Evolutionary conservation across 2,888 invertebrate species (phyloP), one percentile per base, ranked within the genome.

Genomic region (Drosophila maculinotata): DNA sequence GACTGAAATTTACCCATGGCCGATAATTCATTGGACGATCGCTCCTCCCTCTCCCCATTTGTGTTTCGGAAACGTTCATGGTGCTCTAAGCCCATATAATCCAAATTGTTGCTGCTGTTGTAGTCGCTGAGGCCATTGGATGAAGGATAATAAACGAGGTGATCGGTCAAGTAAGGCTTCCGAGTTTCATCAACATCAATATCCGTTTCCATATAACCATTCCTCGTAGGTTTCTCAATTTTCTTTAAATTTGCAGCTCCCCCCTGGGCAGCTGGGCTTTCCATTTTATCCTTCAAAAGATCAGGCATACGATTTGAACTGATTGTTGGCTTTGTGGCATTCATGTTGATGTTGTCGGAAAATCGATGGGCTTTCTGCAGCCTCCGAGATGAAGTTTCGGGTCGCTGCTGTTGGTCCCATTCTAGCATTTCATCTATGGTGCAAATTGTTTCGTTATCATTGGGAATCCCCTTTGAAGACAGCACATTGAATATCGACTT

Each of bases 91-190:
- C 78, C 81, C 41, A 88, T 69, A 44, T 86, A 88, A 56, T 91
- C 93, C 88, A 89, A 64, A 53, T 87, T 90, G 35, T 83, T 80
- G 47, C 82, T 89, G 41, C 88, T 91, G 20, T 89, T 90, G 44
- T 90, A 90, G 73, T 91, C 92, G 75, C 82, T 90, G 71, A 90
- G 92, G 90, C 69, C 93, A 91, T 92, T 87, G 83, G 92, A 92
- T 91, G 93, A 87, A 1, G 96, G 96, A 90, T 97, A 97, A 80
- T 96, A 97, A 0, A 95, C 95, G 6, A 97, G 92, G 10, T 96
- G 95, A 89, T 97, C 96, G 0, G 96, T 96, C 20, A 97, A 93
- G 47, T 88, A 78, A 1, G 81, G 76, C 41, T 85, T 80, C 10
- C 78, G 86, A 3, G 10, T 30, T 36, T 82, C 77, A 7, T 85